phyloP scores from a whole-genome alignment of 2,113 vertebrate species.

The Sinosuthora webbiana region DNA sequence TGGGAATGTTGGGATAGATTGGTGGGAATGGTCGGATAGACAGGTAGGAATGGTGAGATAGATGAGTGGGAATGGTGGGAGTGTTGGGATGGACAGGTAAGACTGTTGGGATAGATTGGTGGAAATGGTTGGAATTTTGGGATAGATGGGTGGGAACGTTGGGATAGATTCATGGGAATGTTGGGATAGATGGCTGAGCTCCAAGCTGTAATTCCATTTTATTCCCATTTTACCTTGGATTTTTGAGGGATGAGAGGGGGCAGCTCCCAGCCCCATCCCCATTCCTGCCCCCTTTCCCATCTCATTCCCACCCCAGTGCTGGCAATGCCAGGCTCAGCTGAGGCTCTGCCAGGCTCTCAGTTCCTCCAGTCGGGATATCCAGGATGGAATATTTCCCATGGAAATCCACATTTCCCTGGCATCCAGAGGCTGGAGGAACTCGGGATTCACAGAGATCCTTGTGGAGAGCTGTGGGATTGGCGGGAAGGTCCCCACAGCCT shows the following conservation, averaged over 20 bases:
- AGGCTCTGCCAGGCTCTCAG: no score
- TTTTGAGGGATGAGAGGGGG: no score
- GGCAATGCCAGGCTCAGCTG: no score
- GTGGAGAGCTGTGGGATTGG: accelerated
- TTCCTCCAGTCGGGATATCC: no score
- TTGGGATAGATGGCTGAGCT: no score
- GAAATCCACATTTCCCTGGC: neutral
- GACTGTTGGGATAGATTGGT: neutral
- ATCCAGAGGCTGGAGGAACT: neutral
- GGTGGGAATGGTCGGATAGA: neutral
- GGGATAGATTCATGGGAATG: no score
- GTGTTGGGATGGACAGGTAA: neutral
- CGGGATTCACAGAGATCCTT: neutral
- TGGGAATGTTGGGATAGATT: neutral
- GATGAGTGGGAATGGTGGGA: no score
- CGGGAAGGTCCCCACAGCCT: neutral
- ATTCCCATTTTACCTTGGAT: no score
- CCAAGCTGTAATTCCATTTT: no score
- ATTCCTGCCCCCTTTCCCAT: no score
- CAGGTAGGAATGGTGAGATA: neutral
- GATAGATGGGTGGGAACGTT: neutral
- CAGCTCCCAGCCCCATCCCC: no score
- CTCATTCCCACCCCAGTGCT: no score
- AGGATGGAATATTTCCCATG: neutral
- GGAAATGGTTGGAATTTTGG: neutral